Evolutionary conservation across 1,140 invertebrate genomes (phyloP).

Genomic region (Mizuhopecten yessoensis): DNA sequence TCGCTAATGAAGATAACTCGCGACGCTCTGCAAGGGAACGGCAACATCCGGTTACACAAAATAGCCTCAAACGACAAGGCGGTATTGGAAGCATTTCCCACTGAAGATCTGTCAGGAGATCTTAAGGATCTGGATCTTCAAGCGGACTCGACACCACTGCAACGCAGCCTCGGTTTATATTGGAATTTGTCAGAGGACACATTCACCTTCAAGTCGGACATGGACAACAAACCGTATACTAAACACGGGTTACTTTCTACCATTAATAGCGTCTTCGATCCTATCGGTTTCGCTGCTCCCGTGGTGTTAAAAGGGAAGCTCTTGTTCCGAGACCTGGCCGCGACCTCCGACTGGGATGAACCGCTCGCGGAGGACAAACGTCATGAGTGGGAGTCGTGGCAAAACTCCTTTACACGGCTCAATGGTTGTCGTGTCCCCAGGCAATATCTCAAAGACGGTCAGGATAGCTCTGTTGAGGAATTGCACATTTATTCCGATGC

Average conservation of each 20-base stretch:
- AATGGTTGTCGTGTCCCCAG: not conserved
- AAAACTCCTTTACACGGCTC: not conserved
- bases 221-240: not conserved
- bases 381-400: not conserved
- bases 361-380: not conserved
- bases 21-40: not conserved
- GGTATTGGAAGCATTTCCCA: slow-evolving; percentile 27
- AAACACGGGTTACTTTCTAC: not conserved
- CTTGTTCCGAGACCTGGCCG: not conserved
- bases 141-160: not conserved
- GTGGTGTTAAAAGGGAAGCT: not conserved
- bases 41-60: slow-evolving; percentile 51
- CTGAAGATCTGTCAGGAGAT: slow-evolving; percentile 47
- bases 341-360: not conserved
- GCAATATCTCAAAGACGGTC: slow-evolving; percentile 29
- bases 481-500: slow-evolving; percentile 41
- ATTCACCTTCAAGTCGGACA: not conserved
- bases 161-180: slow-evolving; percentile 40
- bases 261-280: not conserved
- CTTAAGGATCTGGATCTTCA: slow-evolving; percentile 48
- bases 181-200: not conserved
- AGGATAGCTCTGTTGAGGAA: no score
- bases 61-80: slow-evolving; percentile 41
- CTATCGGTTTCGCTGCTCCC: not conserved
- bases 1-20: slow-evolving; percentile 41